These are phyloP conservation scores for Scylla paramamosain DNA, from an alignment of 1,140 invertebrate genomes.

Conservation along the genomic window DNA sequence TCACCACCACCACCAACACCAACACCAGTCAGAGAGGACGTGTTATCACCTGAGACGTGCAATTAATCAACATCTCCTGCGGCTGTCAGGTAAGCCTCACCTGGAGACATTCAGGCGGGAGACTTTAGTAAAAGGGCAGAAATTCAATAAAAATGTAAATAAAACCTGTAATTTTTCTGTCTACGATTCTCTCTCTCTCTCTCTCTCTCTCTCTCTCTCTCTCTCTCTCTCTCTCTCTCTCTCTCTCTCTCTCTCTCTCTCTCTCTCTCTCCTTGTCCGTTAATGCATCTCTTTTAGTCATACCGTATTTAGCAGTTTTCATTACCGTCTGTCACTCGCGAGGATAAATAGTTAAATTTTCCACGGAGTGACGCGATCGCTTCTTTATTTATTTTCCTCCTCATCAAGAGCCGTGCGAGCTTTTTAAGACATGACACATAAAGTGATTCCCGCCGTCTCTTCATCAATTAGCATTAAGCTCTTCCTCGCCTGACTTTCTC, in stretches of 20 bases:
- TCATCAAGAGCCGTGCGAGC: neutral
- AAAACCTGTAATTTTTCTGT: neutral
- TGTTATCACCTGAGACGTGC: no score
- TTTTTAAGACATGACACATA: neutral
- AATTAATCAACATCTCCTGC: no score
- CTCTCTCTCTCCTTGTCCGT: neutral
- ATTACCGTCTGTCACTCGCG: neutral
- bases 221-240: constrained; percentile 53
- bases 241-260: constrained; percentile 48
- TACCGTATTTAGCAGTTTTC: neutral
- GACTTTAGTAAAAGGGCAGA: no score
- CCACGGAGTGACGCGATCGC: neutral
- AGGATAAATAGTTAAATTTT: neutral
- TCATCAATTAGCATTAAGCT: neutral
- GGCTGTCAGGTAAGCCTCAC: no score
- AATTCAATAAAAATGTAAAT: no score
- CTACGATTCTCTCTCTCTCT: neutral
- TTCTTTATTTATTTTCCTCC: neutral
- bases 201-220: constrained; percentile 41
- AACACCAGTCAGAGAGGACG: no score
- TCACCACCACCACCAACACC: no score
- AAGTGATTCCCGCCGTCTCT: neutral
- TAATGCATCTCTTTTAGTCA: neutral
- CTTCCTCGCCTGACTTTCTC: neutral
- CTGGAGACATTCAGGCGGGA: no score